Base-by-base conservation (phyloP, 1,140 invertebrate genomes). In the Aradophagus sp. region DNA sequence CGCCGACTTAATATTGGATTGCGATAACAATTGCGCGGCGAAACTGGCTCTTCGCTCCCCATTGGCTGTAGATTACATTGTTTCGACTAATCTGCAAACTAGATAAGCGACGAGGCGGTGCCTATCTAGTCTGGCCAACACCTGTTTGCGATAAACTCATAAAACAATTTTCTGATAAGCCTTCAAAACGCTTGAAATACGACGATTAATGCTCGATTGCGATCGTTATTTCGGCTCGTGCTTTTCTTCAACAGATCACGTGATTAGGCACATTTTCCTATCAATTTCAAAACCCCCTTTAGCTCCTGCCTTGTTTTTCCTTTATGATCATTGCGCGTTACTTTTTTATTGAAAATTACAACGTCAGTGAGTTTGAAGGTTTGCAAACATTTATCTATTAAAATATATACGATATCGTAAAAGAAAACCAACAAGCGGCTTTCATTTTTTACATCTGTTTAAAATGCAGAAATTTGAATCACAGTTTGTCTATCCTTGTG, bases 11-110 rank as follows among this genome's bases (percentile, higher is more conserved):
- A 61, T 74, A 69, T 69, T 52, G 59, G 31, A 66, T 69, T 48
- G 58, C 59, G 65, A 66, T 70, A 67, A 73, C 58, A 61, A 53
- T 61, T 59, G 65, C 34, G 27, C 26, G 71, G 52, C 65, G 68
- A 68, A 29, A 17, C 29, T 20, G 17, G 27, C 53, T 42, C 29
- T 31, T 32, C 65, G 59, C 36, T 63, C 26, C 47, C 55, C 65
- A 73, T 73, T 73, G 71, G 71, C 42, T 45, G 48, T 53, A 68
- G 65, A 73, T 73, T 59, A 59, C 52, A 63, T 63, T 67, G 56
- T 73, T 73, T 47, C 71, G 47, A 48, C 59, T 73, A 68, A 73
- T 73, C 71, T 73, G 48, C 53, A 42, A 65, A 42, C 34, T 68
- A 73, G 71, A 68, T 73, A 68, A 65, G 47, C 44, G 19, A 8